phyloP scores from a whole-genome alignment of 1,140 invertebrate genomes.

The Artemia franciscana region DNA sequence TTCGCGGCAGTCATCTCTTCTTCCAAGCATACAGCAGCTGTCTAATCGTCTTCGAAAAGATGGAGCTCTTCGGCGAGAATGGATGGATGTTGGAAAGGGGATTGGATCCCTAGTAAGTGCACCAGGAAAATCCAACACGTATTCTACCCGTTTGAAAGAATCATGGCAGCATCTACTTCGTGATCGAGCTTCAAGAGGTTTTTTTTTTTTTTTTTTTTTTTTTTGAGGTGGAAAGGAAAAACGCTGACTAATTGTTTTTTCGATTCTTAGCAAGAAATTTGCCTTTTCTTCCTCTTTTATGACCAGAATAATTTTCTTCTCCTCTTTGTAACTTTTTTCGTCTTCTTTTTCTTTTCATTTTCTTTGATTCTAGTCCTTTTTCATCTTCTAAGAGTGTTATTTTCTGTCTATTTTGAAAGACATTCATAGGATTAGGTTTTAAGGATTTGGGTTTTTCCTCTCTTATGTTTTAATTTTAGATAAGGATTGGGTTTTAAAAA shows the following conservation, averaged over 20 bases:
- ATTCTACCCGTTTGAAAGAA: conserved; percentile 52
- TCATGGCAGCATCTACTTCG: conserved; percentile 75
- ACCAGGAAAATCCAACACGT: conserved; percentile 37
- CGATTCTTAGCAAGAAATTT: no score
- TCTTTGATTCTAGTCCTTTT: conserved; percentile 3
- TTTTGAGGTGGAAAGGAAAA: no score
- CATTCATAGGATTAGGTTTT: no score
- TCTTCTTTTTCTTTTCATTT: background rate
- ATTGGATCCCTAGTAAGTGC: conserved; percentile 32
- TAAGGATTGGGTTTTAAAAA: no score
- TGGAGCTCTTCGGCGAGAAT: conserved; percentile 34
- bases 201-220: no score
- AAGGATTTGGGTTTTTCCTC: no score
- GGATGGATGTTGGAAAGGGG: conserved; percentile 38
- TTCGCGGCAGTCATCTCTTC: background rate
- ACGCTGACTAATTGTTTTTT: no score
- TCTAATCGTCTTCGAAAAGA: conserved; percentile 18
- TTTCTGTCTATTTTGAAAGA: no score
- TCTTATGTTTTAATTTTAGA: no score
- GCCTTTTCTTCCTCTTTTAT: no score
- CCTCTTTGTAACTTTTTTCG: background rate
- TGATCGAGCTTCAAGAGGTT: conserved; percentile 44
- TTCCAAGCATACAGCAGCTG: conserved; percentile 28
- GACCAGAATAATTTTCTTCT: conserved; percentile 4
- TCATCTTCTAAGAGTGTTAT: conserved; percentile 7